Evolutionary conservation across 2,113 vertebrate species (phyloP), one percentile per base, ranked within the genome.

Genomic region (Perccottus glenii): DNA sequence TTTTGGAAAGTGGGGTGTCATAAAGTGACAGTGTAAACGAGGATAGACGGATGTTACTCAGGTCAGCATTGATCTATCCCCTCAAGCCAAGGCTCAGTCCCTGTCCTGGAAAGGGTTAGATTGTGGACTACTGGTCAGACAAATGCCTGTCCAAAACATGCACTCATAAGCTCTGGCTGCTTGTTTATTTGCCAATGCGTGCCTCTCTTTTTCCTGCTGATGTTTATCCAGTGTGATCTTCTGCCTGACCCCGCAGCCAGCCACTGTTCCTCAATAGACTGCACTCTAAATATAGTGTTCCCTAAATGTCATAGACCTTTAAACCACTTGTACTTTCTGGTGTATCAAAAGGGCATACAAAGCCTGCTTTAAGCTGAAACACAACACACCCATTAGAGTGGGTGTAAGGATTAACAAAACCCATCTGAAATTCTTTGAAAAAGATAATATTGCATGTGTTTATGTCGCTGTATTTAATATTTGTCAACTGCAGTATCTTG

Each of bases 221-320:
- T 74, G 71, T 73, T 86, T 84, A 82, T 86, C 83, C 68, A 67
- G 50, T 71, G 70, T 79, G 81, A 82, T 77, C 66, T 80, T 46
- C 52, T 60, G 40, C 35, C 75, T 82, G 75, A 84, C 82, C 78
- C 78, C 68, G 59, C 10, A 7, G 60, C 51, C 53, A 79, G 61
- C 47, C 50, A 49, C 7, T 46, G 53, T 53, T 74, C 49, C 57
- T 83, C 67, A 77, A 78, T 64, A 44, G 62, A 73, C 70, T 74
- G 51, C 63, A 49, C 62, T 61, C 67, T 66, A 68, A 64, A 60
- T 75, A 72, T 70, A 81, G 78, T 51, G n/a, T 52, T 69, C 40
- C 16, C 60, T 70, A 69, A 87, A 85, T 86, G 81, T 84, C 85
- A 86, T 5, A 0, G 42, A 64, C 70, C 66, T 83, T 78, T 43